Conservation (phyloP, 2,797 vertebrate genomes). For the Decapterus maruadsi region DNA sequence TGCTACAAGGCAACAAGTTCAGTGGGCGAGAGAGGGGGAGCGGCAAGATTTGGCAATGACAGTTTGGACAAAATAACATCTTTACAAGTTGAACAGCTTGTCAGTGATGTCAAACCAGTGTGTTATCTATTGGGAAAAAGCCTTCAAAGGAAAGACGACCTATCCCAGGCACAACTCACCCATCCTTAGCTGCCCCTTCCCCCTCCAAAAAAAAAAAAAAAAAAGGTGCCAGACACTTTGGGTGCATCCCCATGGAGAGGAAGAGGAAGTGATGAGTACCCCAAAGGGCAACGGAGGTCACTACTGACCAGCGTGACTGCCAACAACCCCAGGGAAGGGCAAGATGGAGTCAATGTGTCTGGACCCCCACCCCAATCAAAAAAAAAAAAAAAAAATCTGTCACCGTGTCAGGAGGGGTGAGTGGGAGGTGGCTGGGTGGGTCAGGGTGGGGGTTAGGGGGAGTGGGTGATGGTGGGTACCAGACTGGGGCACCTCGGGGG, state of each 20-base stretch:
- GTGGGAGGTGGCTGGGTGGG: slow-evolving; percentile 62
- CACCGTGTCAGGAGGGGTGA: slow-evolving; percentile 68
- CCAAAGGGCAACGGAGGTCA: slow-evolving; percentile 80
- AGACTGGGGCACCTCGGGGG: slow-evolving; percentile 88
- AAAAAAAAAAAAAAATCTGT: slow-evolving; percentile 67
- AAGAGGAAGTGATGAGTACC: slow-evolving; percentile 74
- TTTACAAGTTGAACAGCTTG: slow-evolving; percentile 48
- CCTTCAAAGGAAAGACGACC: slow-evolving; percentile 20
- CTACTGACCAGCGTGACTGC: slow-evolving; percentile 69
- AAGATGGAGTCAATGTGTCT: slow-evolving; percentile 76
- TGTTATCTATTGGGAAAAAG: background rate
- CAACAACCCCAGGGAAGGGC: slow-evolving; percentile 76
- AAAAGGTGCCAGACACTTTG: slow-evolving; percentile 74
- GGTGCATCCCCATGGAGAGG: slow-evolving; percentile 65
- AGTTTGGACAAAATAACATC: slow-evolving; percentile 30
- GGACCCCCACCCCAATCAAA: slow-evolving; percentile 60
- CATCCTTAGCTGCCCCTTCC: slow-evolving; percentile 31
- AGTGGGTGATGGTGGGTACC: slow-evolving; percentile 82
- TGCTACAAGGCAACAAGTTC: slow-evolving; percentile 35
- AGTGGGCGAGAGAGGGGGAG: background rate
- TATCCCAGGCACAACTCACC: slow-evolving; percentile 27
- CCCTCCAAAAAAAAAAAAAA: slow-evolving; percentile 25
- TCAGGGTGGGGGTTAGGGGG: slow-evolving; percentile 60
- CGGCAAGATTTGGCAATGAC: slow-evolving; percentile 11
- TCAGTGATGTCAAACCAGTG: slow-evolving; percentile 19